These are phyloP conservation scores for Leptocoma aspasia DNA, from an alignment of 2,113 vertebrate species.

Conservation along the genomic window DNA sequence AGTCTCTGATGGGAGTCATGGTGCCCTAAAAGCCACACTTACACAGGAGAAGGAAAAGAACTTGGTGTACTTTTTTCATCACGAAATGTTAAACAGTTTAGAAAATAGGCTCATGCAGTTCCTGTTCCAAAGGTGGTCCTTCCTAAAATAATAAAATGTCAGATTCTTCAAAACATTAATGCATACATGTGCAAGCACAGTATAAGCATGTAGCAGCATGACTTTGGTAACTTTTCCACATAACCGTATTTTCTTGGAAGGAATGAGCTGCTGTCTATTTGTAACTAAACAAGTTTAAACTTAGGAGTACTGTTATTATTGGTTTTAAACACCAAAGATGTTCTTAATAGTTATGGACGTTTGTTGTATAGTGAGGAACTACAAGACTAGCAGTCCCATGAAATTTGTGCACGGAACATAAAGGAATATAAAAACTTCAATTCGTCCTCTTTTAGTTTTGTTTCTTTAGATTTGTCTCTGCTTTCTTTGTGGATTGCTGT, in stretches of 20 bases:
- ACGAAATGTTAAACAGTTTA: neutral
- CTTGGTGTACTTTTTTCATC: neutral
- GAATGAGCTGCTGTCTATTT: neutral
- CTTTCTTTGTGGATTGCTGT: neutral
- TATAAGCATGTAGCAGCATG: neutral
- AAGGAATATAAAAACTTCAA: neutral
- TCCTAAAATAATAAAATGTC: neutral
- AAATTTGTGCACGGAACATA: neutral
- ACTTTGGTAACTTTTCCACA: neutral
- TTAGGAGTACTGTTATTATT: neutral
- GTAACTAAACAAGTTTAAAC: neutral
- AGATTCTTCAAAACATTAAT: neutral
- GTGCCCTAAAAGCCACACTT: neutral
- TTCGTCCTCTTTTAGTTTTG: neutral
- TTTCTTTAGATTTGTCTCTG: neutral
- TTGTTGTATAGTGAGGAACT: neutral
- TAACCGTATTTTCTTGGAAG: neutral
- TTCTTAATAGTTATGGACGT: neutral
- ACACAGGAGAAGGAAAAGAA: neutral
- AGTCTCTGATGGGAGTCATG: neutral
- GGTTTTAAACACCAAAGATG: neutral
- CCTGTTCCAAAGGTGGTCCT: neutral
- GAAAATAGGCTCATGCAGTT: neutral
- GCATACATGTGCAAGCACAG: fast-evolving
- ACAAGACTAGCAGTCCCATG: neutral